These are phyloP conservation scores for Caerostris darwini DNA, from an alignment of 1,140 invertebrate genomes.

Conservation along the genomic window DNA sequence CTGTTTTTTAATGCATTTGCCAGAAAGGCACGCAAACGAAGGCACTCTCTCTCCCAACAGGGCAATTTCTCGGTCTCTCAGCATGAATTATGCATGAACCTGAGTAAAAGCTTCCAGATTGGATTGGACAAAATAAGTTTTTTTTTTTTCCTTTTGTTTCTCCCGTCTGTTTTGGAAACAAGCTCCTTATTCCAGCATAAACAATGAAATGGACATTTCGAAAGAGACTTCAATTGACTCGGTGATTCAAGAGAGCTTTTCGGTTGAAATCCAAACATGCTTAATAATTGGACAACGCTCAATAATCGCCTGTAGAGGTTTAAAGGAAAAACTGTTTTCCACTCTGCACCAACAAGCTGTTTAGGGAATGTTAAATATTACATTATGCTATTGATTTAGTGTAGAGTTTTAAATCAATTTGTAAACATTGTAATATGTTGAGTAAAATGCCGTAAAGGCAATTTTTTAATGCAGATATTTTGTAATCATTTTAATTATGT, in stretches of 20 bases:
- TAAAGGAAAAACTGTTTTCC: too few relatives aligned
- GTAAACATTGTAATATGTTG: too few relatives aligned
- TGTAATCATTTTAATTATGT: too few relatives aligned
- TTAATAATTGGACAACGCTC: background rate
- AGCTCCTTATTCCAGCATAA: background rate
- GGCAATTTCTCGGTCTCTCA: slow-evolving; percentile 30
- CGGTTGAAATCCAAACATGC: background rate
- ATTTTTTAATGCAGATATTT: too few relatives aligned
- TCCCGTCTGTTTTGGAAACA: background rate
- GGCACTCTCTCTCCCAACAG: slow-evolving; percentile 16
- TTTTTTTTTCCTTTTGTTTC: background rate
- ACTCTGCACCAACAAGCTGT: too few relatives aligned
- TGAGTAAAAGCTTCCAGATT: slow-evolving; percentile 11
- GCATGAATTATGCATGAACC: slow-evolving; percentile 45
- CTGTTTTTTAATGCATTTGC: slow-evolving; percentile 12
- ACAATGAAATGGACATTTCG: slow-evolving; percentile 1
- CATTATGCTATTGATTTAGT: too few relatives aligned
- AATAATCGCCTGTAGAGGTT: background rate
- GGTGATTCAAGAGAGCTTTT: background rate
- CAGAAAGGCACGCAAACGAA: slow-evolving; percentile 35
- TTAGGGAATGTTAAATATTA: too few relatives aligned
- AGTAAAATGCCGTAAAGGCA: too few relatives aligned
- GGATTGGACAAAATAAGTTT: slow-evolving; percentile 19
- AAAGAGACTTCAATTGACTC: background rate
- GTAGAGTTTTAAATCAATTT: too few relatives aligned